These are phyloP conservation scores for Leptarthrus brevirostris DNA, from an alignment of 2,888 invertebrate species.

Conservation along the genomic window DNA sequence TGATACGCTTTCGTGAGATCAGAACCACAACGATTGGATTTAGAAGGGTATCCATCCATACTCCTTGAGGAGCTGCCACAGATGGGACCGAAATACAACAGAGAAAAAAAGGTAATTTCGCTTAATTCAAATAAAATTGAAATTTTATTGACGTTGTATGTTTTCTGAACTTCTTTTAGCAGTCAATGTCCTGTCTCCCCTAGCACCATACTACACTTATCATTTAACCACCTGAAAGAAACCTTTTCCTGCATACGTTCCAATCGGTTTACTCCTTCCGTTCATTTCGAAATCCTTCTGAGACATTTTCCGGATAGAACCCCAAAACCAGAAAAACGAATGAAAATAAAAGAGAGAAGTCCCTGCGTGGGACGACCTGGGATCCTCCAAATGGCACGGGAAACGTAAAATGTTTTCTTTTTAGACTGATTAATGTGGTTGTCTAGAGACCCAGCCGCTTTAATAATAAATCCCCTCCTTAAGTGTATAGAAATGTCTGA, in stretches of 20 bases:
- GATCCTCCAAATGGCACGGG: constrained; percentile 8
- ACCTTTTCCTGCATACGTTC: background rate
- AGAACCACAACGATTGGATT: too few species aligned
- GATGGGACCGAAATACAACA: too few species aligned
- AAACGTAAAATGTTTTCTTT: constrained; percentile 28
- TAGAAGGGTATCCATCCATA: too few species aligned
- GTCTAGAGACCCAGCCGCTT: constrained; percentile 9
- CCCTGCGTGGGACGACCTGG: background rate
- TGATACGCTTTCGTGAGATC: too few species aligned
- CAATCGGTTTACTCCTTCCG: constrained; percentile 5
- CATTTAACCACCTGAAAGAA: constrained; percentile 2
- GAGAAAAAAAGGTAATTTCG: constrained; percentile 27
- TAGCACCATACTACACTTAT: background rate
- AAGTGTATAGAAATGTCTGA: constrained; percentile 15
- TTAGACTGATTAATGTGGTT: constrained; percentile 35
- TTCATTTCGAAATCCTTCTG: background rate
- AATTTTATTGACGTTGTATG: constrained; percentile 34
- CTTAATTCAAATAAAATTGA: constrained; percentile 39
- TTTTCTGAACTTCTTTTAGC: background rate
- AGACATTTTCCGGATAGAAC: background rate
- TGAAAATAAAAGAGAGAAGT: constrained; percentile 10
- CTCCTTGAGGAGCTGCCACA: too few species aligned
- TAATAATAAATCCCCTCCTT: constrained; percentile 35
- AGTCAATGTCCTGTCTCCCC: constrained; percentile 1
- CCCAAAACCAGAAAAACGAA: constrained; percentile 14